Evolutionary conservation across 2,113 vertebrate genomes (phyloP), one percentile per base, ranked within the genome.

Genomic region (Empidonax traillii): DNA sequence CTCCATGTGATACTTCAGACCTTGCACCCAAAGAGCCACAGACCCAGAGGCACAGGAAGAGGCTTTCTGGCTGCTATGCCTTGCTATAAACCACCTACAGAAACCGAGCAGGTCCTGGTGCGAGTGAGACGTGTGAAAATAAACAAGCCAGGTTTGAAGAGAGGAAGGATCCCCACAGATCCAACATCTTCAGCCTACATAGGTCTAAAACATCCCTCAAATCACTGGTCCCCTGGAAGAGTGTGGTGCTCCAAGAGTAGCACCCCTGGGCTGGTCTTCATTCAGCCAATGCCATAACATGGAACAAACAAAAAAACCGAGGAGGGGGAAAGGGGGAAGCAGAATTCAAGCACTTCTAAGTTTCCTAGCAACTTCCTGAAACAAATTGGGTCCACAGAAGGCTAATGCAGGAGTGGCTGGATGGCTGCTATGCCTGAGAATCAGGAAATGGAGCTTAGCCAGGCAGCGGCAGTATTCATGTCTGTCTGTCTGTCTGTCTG

Each of bases 311-410:
- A 24, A 53, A 72, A 8, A 15, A 25, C 51, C 5, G 9, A 13
- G 15, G 12, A 10, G 20, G 28, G 28, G 5, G 14, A 35, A 35
- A 35, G 35, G 35, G 35, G 35, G 35, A 35, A 8, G 1, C 14
- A 27, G 18, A 24, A 27, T 4, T 21, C 20, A 30, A 53, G 3
- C 62, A 31, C 11, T 47, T 66, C 28, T 17, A 37, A 28, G 88
- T 89, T 87, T 87, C 93, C 73, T 85, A 80, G 96, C 82, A 91
- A 87, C 84, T 81, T 41, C 47, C n/a, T 94, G 47, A 33, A 20
- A 39, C 14, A 33, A 43, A 17, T 18, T 17, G 14, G 52, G 16
- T 35, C 5, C 49, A 14, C 2, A 19, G 47, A 59, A 68, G 44
- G 72, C 56, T 53, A 51, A 33, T 51, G 56, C 46, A 95, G 81